Conservation (phyloP, 2,113 vertebrate species). For the Apodemus sylvaticus region DNA sequence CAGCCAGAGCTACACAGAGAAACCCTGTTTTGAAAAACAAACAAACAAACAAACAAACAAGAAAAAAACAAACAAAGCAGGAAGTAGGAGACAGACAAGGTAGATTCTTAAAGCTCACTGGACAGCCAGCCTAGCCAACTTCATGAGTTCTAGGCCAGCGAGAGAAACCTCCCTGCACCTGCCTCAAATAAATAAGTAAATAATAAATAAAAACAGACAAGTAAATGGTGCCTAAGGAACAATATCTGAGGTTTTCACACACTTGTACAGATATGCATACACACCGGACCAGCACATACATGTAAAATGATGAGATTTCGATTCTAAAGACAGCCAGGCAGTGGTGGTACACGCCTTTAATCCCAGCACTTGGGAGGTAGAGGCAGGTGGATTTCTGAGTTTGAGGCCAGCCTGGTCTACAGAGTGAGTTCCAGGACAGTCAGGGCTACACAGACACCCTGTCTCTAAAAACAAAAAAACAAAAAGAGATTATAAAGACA, state of each 20-base stretch:
- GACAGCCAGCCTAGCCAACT: neutral
- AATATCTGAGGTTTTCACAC: neutral
- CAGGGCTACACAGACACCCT: too few relatives aligned
- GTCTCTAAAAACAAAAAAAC: too few relatives aligned
- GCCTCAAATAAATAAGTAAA: neutral
- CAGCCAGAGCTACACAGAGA: neutral
- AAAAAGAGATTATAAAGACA: too few relatives aligned
- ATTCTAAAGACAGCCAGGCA: conserved; percentile 32
- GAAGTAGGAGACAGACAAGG: neutral
- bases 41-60: neutral
- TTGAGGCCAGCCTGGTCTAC: too few relatives aligned
- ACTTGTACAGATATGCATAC: neutral
- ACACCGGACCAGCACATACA: neutral
- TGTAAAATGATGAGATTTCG: neutral
- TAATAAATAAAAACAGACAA: too few relatives aligned
- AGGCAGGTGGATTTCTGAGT: too few relatives aligned
- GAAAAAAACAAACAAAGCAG: neutral
- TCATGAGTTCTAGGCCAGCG: neutral
- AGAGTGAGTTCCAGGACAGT: too few relatives aligned
- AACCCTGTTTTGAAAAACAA: neutral
- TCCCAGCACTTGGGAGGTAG: too few relatives aligned
- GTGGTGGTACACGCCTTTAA: too few relatives aligned
- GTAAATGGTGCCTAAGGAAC: neutral
- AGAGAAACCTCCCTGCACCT: neutral
- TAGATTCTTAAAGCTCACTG: neutral